Percentiles rank a stretch among this genome's conserved stretches.
Evolutionary conservation across 2,797 vertebrate species (phyloP).

Genomic region (Crenuchus spilurus): DNA sequence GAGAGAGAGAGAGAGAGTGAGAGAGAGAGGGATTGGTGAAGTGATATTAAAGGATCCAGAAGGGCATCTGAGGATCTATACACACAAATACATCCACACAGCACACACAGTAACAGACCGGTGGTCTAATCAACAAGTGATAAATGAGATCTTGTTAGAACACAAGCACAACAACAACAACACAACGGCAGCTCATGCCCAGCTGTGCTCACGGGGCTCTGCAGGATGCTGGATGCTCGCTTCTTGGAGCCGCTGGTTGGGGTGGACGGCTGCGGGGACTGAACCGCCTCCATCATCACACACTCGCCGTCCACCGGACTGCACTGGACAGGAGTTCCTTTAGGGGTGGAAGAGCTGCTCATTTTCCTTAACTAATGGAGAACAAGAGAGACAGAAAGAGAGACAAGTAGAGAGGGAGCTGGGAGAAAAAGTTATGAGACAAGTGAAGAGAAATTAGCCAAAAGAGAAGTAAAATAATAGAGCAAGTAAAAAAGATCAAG

Average conservation of each 20-base stretch:
- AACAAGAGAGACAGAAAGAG: constrained; percentile 37
- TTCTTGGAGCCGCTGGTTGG: constrained; percentile 87
- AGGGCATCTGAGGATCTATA: not conserved
- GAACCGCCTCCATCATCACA: constrained; percentile 72
- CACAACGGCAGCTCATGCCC: too few relatives aligned
- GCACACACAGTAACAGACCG: too few relatives aligned
- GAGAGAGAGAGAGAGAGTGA: constrained; percentile 16
- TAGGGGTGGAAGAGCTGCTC: constrained; percentile 81
- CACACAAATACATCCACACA: too few relatives aligned
- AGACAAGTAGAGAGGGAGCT: constrained; percentile 23
- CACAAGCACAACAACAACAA: too few relatives aligned
- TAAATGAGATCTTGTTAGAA: too few relatives aligned
- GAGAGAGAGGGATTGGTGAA: constrained; percentile 30
- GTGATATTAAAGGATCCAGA: constrained; percentile 33
- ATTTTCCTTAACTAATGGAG: constrained; percentile 70
- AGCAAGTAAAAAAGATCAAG: constrained; percentile 41
- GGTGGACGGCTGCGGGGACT: constrained; percentile 79
- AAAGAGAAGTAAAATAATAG: too few relatives aligned
- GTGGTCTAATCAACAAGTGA: too few relatives aligned
- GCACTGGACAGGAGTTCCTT: constrained; percentile 79
- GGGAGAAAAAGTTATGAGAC: too few relatives aligned
- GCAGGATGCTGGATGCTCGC: constrained; percentile 89
- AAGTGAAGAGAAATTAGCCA: too few relatives aligned
- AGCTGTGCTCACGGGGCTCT: constrained; percentile 86
- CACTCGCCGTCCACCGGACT: constrained; percentile 83